phyloP scores from a whole-genome alignment of 2,888 invertebrate genomes.

The Syrphus vitripennis region DNA sequence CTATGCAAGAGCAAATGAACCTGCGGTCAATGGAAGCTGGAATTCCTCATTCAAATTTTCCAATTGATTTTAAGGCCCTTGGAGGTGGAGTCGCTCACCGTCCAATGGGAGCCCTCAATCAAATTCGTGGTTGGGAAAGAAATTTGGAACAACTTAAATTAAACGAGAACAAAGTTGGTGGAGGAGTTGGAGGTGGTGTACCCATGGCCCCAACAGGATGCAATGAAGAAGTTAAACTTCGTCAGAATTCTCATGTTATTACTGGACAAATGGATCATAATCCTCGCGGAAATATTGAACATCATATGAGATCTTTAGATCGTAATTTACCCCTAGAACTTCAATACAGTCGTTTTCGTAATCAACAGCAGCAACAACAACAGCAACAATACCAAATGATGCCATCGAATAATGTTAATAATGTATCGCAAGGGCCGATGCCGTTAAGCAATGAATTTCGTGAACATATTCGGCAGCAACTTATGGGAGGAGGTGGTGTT shows the following conservation, averaged over 20 bases:
- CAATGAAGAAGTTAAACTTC: conserved; percentile 75
- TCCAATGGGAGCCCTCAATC: conserved; percentile 20
- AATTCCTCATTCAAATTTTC: conserved; percentile 64
- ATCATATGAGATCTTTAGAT: conserved; percentile 81
- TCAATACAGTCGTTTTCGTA: conserved; percentile 81
- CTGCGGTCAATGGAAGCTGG: conserved; percentile 78
- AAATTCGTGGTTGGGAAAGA: conserved; percentile 75
- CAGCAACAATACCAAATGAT: conserved; percentile 51
- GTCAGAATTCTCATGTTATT: conserved; percentile 61
- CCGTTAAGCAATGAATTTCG: conserved; percentile 80
- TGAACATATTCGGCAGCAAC: conserved; percentile 80
- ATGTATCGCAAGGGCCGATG: conserved; percentile 74
- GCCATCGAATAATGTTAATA: background rate
- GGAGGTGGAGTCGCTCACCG: conserved; percentile 72
- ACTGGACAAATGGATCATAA: conserved; percentile 55
- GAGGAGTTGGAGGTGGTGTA: conserved; percentile 34
- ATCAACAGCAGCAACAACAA: conserved; percentile 72
- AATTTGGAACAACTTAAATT: conserved; percentile 75
- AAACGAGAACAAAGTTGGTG: conserved; percentile 20
- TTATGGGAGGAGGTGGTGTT: conserved; percentile 76
- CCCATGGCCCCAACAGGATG: conserved; percentile 56
- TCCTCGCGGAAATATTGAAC: conserved; percentile 79
- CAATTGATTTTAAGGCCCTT: conserved; percentile 59
- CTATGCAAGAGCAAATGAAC: conserved; percentile 81
- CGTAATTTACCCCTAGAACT: conserved; percentile 80